Base-by-base conservation (phyloP, 1,140 invertebrate species). In the Scaptomyza hsui region DNA sequence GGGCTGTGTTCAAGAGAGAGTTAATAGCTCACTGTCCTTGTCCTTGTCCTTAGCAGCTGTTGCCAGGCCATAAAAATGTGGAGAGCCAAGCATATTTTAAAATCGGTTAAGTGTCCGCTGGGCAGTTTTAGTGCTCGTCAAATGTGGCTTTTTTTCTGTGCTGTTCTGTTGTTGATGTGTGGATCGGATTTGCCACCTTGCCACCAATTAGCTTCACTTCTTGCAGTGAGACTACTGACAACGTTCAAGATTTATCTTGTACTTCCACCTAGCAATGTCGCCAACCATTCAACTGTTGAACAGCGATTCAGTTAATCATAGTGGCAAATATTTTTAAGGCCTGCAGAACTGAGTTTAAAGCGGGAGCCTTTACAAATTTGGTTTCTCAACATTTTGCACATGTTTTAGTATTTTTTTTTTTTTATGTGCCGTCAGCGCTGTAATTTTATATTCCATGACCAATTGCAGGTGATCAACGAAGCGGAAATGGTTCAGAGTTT, bases 21-120 rank as follows among this genome's bases (percentile, higher is more conserved):
- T 69, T 63, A 63, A 69, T 53, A 69, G 67, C 52, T 51, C 15
- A 35, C 37, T 24, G 24, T 9, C 26, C n/a, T n/a, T 42, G 41
- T 64, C 55, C 49, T 71, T 56, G 41, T 55, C 29, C 42, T 19
- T 42, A 42, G 45, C 77, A 71, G 51, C 49, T 80, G 69, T 48
- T 65, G 35, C 45, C 41, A 24, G 67, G 74, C 45, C 82, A 82
- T 88, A 75, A 86, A 88, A 64, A 29, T 21, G 4, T 4, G 19
- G 5, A 7, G 42, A 52, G 67, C 32, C 55, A 72, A 72, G 72
- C 70, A 88, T 86, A 86, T 88, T 86, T 88, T 78, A 88, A 86
- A 88, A 75, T 88, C 82, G 74, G 74, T 70, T 86, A 86, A 86
- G 48, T 75, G 68, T 71, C 78, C 81, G 57, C 35, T 63, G 59